A percentile compares a stretch with the other conserved stretches of the same genome.
phyloP scores from a whole-genome alignment of 2,888 invertebrate genomes.

The Dicyrtomina minuta region DNA sequence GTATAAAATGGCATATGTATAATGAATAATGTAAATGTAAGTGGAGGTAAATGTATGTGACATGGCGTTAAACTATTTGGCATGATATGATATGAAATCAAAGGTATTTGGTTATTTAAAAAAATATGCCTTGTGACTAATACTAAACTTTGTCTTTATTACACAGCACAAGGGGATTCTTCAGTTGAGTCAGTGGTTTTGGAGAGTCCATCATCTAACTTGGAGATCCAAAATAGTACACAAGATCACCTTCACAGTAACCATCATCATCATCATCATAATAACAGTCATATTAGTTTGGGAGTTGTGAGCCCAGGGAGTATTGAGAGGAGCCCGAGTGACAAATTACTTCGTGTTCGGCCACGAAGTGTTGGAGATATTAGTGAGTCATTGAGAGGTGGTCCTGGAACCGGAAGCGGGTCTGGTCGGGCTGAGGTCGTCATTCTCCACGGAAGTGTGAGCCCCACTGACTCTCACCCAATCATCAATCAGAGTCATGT shows the following conservation, averaged over 20 bases:
- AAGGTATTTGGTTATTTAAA: too few relatives aligned
- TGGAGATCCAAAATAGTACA: too few relatives aligned
- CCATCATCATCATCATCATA: background rate
- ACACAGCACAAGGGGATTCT: conserved; percentile 37
- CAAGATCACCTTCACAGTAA: too few relatives aligned
- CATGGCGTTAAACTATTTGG: too few relatives aligned
- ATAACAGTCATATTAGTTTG: background rate
- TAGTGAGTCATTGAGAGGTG: conserved; percentile 34
- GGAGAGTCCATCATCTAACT: conserved; percentile 11
- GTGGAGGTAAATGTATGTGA: too few relatives aligned
- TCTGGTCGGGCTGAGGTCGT: conserved; percentile 8
- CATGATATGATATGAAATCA: too few relatives aligned
- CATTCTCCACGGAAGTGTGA: conserved; percentile 18
- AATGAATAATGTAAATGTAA: too few relatives aligned
- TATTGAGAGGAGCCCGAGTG: background rate
- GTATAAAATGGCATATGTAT: too few relatives aligned
- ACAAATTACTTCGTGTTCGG: conserved; percentile 14
- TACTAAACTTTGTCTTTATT: too few relatives aligned
- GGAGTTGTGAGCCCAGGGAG: background rate
- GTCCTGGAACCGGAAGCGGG: too few relatives aligned
- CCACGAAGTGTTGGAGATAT: conserved; percentile 48
- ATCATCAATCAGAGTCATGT: background rate
- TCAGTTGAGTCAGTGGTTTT: conserved; percentile 34
- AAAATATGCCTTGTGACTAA: too few relatives aligned
- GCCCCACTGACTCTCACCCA: conserved; percentile 21